Conservation (phyloP, 2,113 vertebrate genomes). For the Uria lomvia region DNA sequence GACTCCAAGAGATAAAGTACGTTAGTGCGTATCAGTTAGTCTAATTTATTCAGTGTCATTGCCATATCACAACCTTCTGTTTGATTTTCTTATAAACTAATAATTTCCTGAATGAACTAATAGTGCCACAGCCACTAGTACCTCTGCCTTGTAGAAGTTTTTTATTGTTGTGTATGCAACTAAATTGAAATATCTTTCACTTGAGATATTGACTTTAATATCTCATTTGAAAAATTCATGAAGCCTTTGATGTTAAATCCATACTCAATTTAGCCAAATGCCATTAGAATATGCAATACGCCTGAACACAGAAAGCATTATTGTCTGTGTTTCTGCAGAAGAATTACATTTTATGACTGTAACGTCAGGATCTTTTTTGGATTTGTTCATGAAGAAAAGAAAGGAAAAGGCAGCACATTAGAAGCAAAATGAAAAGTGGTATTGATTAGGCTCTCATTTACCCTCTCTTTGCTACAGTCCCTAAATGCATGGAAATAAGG, state of each 20-base stretch:
- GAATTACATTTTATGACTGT: slow-evolving; percentile 96
- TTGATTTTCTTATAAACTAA: slow-evolving; percentile 88
- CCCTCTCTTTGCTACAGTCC: slow-evolving; percentile 91
- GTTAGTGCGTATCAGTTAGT: slow-evolving; percentile 48
- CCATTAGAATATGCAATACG: slow-evolving; percentile 98
- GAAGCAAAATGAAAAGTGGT: slow-evolving; percentile 98
- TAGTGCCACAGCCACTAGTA: slow-evolving; percentile 79
- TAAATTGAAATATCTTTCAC: slow-evolving; percentile 96
- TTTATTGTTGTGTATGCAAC: slow-evolving; percentile 89
- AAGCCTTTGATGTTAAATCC: slow-evolving; percentile 99
- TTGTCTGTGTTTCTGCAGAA: slow-evolving; percentile 94
- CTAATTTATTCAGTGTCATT: slow-evolving; percentile 79
- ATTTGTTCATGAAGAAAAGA: slow-evolving; percentile 83
- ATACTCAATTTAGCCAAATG: slow-evolving; percentile 99
- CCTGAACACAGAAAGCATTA: slow-evolving; percentile 90
- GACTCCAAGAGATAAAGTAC: slow-evolving; percentile 68
- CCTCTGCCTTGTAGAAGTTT: slow-evolving; percentile 84
- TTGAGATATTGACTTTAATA: slow-evolving; percentile 99
- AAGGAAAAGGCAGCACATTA: slow-evolving; percentile 88
- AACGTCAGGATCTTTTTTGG: slow-evolving; percentile 91
- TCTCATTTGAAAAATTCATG: slow-evolving; percentile 99
- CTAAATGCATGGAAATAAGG: slow-evolving; percentile 97
- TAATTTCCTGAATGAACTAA: slow-evolving; percentile 88
- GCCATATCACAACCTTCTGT: slow-evolving; percentile 81
- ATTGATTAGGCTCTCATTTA: slow-evolving; percentile 99